Conservation (phyloP, 2,797 vertebrate species). For the Tenualosa ilisha region DNA sequence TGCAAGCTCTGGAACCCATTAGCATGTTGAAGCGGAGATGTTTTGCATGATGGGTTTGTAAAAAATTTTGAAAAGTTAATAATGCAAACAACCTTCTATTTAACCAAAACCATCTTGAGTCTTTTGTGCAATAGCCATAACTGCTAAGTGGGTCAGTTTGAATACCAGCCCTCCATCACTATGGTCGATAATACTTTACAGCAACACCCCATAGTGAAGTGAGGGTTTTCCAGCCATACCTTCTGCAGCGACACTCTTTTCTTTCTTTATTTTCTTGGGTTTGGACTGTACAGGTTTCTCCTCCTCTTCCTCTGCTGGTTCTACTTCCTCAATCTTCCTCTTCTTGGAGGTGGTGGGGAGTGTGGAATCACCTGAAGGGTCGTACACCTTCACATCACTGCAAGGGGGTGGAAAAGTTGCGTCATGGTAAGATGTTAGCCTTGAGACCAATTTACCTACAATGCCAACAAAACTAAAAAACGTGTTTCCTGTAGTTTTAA, state of each 20-base stretch:
- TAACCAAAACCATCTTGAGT: not conserved
- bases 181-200: not conserved
- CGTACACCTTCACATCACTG: slow-evolving; percentile 90
- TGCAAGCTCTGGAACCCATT: too few relatives aligned
- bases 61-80: too few relatives aligned
- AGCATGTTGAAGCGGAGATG: too few relatives aligned
- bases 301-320: slow-evolving; percentile 61
- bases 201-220: not conserved
- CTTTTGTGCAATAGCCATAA: not conserved
- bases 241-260: slow-evolving; percentile 59
- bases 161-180: not conserved
- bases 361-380: slow-evolving; percentile 92
- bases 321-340: slow-evolving; percentile 87
- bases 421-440: not conserved
- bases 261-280: slow-evolving; percentile 86
- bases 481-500: not conserved
- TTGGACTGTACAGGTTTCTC: slow-evolving; percentile 71
- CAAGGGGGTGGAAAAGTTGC: not conserved
- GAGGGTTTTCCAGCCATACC: slow-evolving; percentile 57
- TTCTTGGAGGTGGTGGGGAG: slow-evolving; percentile 90
- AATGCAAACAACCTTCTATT: not conserved
- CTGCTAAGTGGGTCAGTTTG: not conserved
- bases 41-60: too few relatives aligned
- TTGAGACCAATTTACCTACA: not conserved
- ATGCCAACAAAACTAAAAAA: not conserved